Conservation (phyloP, 2,797 vertebrate genomes). For the Sciaenops ocellatus region DNA sequence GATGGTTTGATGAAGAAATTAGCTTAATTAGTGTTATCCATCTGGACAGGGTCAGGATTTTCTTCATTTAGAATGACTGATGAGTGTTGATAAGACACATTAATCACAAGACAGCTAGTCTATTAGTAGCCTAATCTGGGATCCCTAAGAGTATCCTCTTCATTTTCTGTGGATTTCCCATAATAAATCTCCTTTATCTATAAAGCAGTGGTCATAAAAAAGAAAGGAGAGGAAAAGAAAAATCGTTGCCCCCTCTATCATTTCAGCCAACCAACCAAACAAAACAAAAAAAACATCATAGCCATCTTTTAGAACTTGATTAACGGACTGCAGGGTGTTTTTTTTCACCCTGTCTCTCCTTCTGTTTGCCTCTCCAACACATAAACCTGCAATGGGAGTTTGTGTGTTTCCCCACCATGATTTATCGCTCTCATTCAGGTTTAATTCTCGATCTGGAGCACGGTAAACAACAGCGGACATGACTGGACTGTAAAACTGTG, state of each 20-base stretch:
- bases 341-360: constrained; percentile 59
- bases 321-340: constrained; percentile 74
- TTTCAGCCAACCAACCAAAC: constrained; percentile 70
- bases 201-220: constrained; percentile 78
- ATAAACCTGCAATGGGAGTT: constrained; percentile 80
- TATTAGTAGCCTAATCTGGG: constrained; percentile 82
- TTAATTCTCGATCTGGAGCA: constrained; percentile 86
- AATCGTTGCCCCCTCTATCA: constrained; percentile 74
- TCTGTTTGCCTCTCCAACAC: constrained; percentile 77
- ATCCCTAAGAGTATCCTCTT: constrained; percentile 78
- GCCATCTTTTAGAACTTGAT: constrained; percentile 83
- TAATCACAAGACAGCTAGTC: constrained; percentile 78
- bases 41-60: constrained; percentile 76
- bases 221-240: constrained; percentile 66
- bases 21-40: constrained; percentile 80
- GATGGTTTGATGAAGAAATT: constrained; percentile 77
- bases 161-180: constrained; percentile 77
- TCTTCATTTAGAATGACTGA: constrained; percentile 82
- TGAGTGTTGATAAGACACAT: constrained; percentile 81
- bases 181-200: constrained; percentile 84
- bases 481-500: constrained; percentile 84
- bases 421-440: constrained; percentile 88
- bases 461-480: constrained; percentile 86
- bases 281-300: constrained; percentile 45
- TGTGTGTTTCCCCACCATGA: constrained; percentile 81